Base-by-base conservation (phyloP, 2,888 invertebrate genomes). In the Mimumesa dahlbomi region DNA sequence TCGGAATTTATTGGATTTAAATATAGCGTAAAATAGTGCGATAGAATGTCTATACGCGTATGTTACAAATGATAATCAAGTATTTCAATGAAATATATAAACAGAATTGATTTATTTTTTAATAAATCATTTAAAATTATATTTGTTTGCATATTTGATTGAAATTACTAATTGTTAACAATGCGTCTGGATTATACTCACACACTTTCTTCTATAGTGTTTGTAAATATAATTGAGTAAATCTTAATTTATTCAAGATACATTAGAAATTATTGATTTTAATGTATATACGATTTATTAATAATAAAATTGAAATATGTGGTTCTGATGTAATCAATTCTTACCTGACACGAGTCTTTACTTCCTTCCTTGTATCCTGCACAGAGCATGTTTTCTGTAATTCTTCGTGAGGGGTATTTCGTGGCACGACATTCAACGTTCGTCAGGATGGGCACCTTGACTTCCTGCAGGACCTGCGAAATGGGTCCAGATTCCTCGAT, bases 371-470 rank as follows among this genome's bases (percentile, higher is more conserved):
- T 89, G 85, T 92, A 94, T 0, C 95, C 96, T 5, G 96, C 96
- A 84, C 96, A 96, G 76, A 96, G 83, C 95, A 95, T 95, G 86
- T 94, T 94, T 25, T 93, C 94, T 0, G 94, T 94, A 65, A 95
- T 95, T 79, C 93, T 92, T 49, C 91, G 90, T 6, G 89, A 80
- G 34, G 93, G 93, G 87, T 95, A 95, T 5, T 92, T 93, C 0
- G 93, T 93, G 73, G 92, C 91, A 19, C 91, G 92, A 85, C 95
- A 95, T 25, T 94, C 94, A 0, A 84, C 87, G 78, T 94, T 93
- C 0, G 93, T 92, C 82, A 94, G 89, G 77, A 95, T 93, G 5
- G 94, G 94, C n/a, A 95, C 94, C 49, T 87, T 90, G 4, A 96
- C 96, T 91, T 96, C 95, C 86, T 94, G 93, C 38, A 97, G 89